phyloP scores from a whole-genome alignment of 2,113 vertebrate genomes.

The Hylia prasina region DNA sequence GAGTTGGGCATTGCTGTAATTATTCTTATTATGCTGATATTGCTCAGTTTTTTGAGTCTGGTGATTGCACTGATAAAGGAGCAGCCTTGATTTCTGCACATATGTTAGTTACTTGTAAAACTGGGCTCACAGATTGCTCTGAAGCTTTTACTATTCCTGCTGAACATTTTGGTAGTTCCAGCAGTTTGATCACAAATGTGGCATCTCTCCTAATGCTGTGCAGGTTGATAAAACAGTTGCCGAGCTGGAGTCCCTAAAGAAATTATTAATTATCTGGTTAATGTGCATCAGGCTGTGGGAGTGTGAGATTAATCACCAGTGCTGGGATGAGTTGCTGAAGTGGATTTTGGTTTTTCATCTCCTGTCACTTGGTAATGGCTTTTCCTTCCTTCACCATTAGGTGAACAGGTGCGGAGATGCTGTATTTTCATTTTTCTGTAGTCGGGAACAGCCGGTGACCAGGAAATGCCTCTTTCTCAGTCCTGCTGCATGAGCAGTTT shows the following conservation, averaged over 20 bases:
- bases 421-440: conserved; percentile 80
- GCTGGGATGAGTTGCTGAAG: conserved; percentile 84
- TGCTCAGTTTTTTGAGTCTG: not conserved
- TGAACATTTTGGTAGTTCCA: conserved; percentile 41
- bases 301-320: conserved; percentile 94
- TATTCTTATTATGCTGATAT: conserved; percentile 1
- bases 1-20: not conserved
- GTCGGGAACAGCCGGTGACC: conserved; percentile 77
- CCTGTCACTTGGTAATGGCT: conserved; percentile 82
- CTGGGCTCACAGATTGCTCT: not conserved
- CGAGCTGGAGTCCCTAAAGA: conserved; percentile 88
- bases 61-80: not conserved
- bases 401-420: conserved; percentile 82
- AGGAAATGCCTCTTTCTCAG: conserved; percentile 66
- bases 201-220: conserved; percentile 69
- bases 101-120: not conserved
- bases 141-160: conserved; percentile 29
- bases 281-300: conserved; percentile 93
- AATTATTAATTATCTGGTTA: conserved; percentile 99
- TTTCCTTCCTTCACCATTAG: conserved; percentile 81
- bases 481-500: conserved; percentile 80
- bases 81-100: not conserved
- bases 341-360: conserved; percentile 83
- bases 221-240: conserved; percentile 91
- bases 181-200: conserved; percentile 63